Base-by-base conservation (phyloP, 2,797 vertebrate species). In the Sebastes variabilis region DNA sequence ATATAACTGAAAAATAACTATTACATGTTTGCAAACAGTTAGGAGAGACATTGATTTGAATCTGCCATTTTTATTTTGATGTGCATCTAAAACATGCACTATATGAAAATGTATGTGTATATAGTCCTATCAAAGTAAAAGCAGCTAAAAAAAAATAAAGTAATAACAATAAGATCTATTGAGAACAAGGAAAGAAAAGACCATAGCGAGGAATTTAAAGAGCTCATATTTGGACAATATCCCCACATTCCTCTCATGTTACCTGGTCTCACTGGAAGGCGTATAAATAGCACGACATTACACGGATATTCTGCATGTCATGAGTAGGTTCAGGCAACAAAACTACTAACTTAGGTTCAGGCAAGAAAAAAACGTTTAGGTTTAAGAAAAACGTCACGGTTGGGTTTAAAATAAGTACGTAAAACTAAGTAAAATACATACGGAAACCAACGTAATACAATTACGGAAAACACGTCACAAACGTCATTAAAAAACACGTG, bases 271-370 rank as follows among this genome's bases (percentile, higher is more conserved):
- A 14, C 46, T 18, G 46, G 46, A 49, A 49, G 46, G 46, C 0
- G 46, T 20, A 20, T 49, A 18, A 49, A 20, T 2, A 46, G 14
- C 42, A 18, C 3, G 42, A 0, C 42, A 46, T 18, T 46, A 49
- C 18, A 49, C 0, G 18, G 46, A 49, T 3, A 49, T 46, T 46
- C 0, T 46, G 42, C 46, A 0, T 49, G 46, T 49, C 46, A 46
- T 18, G 16, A 49, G 46, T 49, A 49, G 18, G 46, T 49, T 49
- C 0, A 49, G 46, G 46, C 7, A 49, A 8, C 6, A 20, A 46
- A 0, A 49, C 46, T 20, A 1, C 1, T 3, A 46, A 3, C 1
- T 49, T 49, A 49, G 1, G 16, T 46, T 46, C 14, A 46, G 16
- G 42, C 42, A 46, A 46, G 42, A 46, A 18, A 46, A 46, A 46